Conservation (phyloP, 2,797 vertebrate genomes). For the Ctenochaetus hawaiiensis region DNA sequence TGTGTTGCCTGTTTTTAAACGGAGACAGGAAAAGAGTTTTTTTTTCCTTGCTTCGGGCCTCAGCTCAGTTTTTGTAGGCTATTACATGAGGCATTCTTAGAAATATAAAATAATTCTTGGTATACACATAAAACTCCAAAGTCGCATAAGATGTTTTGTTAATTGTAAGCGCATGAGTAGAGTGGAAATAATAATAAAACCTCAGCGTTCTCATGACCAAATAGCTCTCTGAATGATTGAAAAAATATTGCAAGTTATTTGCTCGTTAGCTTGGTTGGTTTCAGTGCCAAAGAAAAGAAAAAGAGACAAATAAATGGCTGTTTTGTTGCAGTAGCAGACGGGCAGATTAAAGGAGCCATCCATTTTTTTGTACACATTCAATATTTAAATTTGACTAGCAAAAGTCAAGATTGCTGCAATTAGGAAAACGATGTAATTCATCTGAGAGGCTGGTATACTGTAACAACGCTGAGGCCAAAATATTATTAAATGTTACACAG, state of each 20-base stretch:
- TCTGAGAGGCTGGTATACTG: background rate
- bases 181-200: conserved; percentile 25
- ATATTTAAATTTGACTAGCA: background rate
- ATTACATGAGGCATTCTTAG: conserved; percentile 1
- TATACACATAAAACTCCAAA: conserved; percentile 10
- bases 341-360: background rate
- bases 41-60: background rate
- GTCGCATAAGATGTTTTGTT: background rate
- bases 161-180: background rate
- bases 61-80: background rate
- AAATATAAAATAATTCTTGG: conserved; percentile 16
- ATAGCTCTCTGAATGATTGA: conserved; percentile 10
- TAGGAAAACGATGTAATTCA: background rate
- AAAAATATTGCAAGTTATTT: background rate
- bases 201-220: background rate
- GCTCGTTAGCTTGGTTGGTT: background rate
- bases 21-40: background rate
- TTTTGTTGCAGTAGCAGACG: background rate
- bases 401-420: background rate
- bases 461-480: background rate
- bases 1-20: conserved; percentile 7
- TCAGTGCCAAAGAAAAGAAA: background rate
- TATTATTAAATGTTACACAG: background rate
- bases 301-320: background rate
- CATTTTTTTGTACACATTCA: background rate